Conservation (phyloP, 2,113 vertebrate genomes). For the Vulpes ferrilata region DNA sequence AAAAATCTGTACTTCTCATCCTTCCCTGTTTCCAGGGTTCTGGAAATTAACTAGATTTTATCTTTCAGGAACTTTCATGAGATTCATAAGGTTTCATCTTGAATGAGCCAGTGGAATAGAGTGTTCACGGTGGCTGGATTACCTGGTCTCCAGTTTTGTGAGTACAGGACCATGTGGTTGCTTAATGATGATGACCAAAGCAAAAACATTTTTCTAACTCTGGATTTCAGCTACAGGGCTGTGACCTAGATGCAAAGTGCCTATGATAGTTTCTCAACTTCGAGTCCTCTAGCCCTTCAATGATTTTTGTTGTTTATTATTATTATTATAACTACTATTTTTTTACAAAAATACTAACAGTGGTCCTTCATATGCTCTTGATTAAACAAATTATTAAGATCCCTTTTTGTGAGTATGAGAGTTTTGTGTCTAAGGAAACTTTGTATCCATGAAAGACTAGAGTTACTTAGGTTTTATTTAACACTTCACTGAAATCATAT, state of each 20-base stretch:
- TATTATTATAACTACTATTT: neutral
- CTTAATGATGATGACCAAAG: neutral
- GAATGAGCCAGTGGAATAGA: neutral
- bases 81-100: neutral
- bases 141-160: neutral
- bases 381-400: neutral
- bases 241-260: neutral
- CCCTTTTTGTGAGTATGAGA: neutral
- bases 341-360: neutral
- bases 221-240: neutral
- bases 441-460: neutral
- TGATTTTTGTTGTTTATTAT: neutral
- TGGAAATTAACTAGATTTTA: neutral
- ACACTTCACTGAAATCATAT: neutral
- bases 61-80: neutral
- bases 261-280: neutral
- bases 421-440: neutral
- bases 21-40: neutral
- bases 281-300: neutral
- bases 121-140: fast-evolving
- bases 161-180: neutral
- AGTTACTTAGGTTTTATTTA: neutral
- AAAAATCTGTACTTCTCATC: neutral
- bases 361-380: neutral
- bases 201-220: neutral